Conservation (phyloP, 1,140 invertebrate species). For the Sminthurinus signatus region DNA sequence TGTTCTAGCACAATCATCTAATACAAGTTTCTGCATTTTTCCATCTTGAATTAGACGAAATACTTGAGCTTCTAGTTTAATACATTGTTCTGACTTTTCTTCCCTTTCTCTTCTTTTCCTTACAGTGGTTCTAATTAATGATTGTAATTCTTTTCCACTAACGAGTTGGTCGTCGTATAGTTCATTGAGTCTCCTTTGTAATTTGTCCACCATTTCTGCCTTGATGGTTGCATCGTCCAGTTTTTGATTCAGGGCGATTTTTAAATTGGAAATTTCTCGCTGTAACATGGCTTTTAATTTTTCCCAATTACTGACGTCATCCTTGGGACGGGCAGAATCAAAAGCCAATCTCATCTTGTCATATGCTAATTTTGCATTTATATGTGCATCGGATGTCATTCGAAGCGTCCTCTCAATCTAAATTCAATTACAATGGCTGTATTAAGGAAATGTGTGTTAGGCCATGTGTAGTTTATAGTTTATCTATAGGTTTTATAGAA, state of each 20-base stretch:
- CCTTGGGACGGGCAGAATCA: slow-evolving; percentile 24
- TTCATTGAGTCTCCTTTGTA: slow-evolving; percentile 28
- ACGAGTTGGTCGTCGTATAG: slow-evolving; percentile 33
- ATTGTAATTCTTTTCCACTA: slow-evolving; percentile 34
- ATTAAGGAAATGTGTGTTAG: background rate
- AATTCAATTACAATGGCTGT: no score
- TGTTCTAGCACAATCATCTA: slow-evolving; percentile 17
- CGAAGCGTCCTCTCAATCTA: slow-evolving; percentile 28
- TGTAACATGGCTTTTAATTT: slow-evolving; percentile 28
- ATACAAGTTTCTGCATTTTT: slow-evolving; percentile 21
- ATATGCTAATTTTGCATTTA: slow-evolving; percentile 35
- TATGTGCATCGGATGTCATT: slow-evolving; percentile 23
- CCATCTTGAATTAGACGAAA: slow-evolving; percentile 17
- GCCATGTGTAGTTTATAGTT: no score
- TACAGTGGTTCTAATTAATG: slow-evolving; percentile 27
- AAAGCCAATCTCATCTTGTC: slow-evolving; percentile 38
- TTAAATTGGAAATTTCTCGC: slow-evolving; percentile 35
- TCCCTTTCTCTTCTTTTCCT: slow-evolving; percentile 32
- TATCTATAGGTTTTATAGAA: no score
- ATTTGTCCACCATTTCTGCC: slow-evolving; percentile 11
- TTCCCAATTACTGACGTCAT: slow-evolving; percentile 30
- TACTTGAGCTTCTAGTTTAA: slow-evolving; percentile 35
- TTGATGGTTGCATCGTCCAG: slow-evolving; percentile 24
- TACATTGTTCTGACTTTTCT: slow-evolving; percentile 39
- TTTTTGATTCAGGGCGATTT: slow-evolving; percentile 24